These are phyloP conservation scores for Epinephelus moara DNA, from an alignment of 2,113 vertebrate genomes.

Conservation along the genomic window DNA sequence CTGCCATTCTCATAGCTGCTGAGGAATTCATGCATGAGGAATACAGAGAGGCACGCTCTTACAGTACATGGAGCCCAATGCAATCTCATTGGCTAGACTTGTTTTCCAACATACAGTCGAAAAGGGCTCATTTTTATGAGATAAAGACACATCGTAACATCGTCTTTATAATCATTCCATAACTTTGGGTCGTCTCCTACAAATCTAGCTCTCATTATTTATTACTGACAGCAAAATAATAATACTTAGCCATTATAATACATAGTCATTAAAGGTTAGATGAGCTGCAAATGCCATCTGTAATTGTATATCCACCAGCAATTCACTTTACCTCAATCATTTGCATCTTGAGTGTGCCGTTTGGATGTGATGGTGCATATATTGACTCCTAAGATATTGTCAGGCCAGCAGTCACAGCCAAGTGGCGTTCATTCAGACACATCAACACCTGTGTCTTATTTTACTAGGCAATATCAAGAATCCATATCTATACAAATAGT, in stretches of 20 bases:
- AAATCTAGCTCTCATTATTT: background rate
- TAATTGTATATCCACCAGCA: background rate
- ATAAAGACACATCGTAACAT: background rate
- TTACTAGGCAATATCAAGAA: background rate
- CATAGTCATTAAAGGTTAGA: too few relatives aligned
- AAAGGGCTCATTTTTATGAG: background rate
- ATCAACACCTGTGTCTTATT: background rate
- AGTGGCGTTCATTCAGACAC: background rate
- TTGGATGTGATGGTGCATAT: background rate
- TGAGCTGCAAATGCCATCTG: background rate
- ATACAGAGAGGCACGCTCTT: background rate
- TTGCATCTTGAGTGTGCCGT: background rate
- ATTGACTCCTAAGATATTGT: background rate
- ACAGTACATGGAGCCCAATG: background rate
- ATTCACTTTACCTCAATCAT: background rate
- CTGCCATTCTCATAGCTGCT: background rate
- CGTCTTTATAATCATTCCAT: background rate
- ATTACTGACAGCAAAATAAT: background rate
- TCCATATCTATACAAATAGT: background rate
- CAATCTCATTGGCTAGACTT: background rate
- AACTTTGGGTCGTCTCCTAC: background rate
- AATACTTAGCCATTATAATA: background rate
- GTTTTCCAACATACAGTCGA: background rate
- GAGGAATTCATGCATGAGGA: constrained; percentile 3
- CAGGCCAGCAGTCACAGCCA: too few relatives aligned